phyloP scores from a whole-genome alignment of 1,140 invertebrate genomes.

The Drusus annulatus region DNA sequence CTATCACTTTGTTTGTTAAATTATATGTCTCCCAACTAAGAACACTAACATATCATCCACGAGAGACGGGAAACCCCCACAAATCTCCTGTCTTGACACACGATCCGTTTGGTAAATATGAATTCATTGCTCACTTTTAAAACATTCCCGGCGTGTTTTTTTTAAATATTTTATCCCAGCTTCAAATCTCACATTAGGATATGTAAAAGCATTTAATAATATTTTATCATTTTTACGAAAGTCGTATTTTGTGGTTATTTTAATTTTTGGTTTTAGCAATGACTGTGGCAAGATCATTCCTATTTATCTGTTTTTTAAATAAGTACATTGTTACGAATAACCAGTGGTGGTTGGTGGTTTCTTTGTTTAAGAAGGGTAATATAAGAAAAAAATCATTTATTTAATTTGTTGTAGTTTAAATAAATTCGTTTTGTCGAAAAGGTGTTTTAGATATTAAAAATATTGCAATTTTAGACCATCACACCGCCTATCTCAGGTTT shows the following conservation, averaged over 20 bases:
- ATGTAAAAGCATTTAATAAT: background rate
- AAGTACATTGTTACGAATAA: too few relatives aligned
- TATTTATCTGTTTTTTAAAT: too few relatives aligned
- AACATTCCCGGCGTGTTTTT: background rate
- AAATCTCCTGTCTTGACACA: constrained; percentile 28
- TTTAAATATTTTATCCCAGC: background rate
- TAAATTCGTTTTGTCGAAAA: too few relatives aligned
- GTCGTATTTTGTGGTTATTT: background rate
- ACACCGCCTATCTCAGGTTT: too few relatives aligned
- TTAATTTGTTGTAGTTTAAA: too few relatives aligned
- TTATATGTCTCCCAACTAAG: constrained; percentile 25
- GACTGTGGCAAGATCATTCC: too few relatives aligned
- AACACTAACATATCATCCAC: constrained; percentile 22
- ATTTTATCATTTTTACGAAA: background rate
- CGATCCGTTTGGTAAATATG: constrained; percentile 28
- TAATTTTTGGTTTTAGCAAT: too few relatives aligned
- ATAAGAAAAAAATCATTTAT: too few relatives aligned
- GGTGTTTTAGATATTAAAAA: too few relatives aligned
- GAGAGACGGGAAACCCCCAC: constrained; percentile 19
- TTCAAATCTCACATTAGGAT: background rate
- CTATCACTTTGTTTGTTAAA: constrained; percentile 26
- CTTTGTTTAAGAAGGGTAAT: too few relatives aligned
- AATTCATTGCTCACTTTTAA: constrained; percentile 8
- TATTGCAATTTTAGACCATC: too few relatives aligned
- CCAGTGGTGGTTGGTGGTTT: too few relatives aligned